A percentile compares a stretch with the other conserved stretches of the same genome.
phyloP scores from a whole-genome alignment of 2,113 vertebrate species.

The Oceanodroma tethys region DNA sequence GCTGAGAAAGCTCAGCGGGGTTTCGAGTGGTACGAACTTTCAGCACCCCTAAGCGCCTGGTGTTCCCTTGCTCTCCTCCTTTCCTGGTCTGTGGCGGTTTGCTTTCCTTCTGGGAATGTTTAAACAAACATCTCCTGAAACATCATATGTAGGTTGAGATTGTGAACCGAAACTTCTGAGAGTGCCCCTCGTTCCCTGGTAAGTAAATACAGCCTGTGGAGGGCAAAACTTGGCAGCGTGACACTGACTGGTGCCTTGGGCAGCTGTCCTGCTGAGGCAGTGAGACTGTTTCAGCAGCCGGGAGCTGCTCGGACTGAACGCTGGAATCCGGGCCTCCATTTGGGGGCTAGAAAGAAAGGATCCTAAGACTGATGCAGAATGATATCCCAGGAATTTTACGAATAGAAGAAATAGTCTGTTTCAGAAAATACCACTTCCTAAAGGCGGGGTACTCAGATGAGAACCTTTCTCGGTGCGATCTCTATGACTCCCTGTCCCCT shows the following conservation, averaged over 20 bases:
- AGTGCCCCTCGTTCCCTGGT: background rate
- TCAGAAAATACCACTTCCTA: background rate
- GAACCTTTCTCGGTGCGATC: background rate
- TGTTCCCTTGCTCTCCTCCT: background rate
- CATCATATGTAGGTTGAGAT: background rate
- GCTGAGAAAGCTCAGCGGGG: background rate
- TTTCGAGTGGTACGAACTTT: background rate
- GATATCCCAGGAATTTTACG: background rate
- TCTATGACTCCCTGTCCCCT: background rate
- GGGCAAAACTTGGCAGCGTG: background rate
- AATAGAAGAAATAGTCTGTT: background rate
- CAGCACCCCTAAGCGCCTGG: background rate
- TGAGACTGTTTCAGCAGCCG: fast-evolving
- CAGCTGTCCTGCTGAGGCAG: background rate
- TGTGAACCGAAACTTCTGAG: background rate
- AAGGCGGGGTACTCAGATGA: background rate
- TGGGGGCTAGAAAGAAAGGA: background rate
- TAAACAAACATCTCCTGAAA: background rate
- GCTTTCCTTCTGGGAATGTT: background rate
- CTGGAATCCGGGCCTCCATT: background rate
- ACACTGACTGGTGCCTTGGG: fast-evolving
- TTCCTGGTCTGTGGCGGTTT: background rate
- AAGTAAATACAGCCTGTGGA: background rate
- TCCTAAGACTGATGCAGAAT: background rate
- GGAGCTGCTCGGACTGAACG: background rate